Conservation (phyloP, 1,140 invertebrate genomes). For the Dufourea novaeangliae region DNA sequence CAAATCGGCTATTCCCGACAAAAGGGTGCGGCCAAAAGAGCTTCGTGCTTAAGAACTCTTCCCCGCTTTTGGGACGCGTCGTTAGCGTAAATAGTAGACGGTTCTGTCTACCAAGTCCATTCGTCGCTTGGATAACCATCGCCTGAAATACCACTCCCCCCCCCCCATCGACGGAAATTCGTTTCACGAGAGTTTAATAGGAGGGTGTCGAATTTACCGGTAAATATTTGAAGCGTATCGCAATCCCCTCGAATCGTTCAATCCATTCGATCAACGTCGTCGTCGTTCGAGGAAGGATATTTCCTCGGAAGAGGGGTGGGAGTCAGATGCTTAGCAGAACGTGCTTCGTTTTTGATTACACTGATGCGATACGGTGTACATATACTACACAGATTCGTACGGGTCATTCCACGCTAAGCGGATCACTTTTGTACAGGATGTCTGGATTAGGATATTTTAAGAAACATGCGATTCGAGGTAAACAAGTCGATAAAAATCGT, state of each 20-base stretch:
- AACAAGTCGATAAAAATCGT: no score
- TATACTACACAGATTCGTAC: no score
- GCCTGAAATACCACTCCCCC: neutral
- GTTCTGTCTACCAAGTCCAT: no score
- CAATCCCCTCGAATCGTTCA: neutral
- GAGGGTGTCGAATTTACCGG: neutral
- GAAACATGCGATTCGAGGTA: no score
- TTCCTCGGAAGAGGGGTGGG: neutral
- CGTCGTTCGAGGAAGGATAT: neutral
- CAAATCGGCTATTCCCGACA: no score
- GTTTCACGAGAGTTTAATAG: conserved; percentile 11
- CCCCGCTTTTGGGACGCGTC: no score
- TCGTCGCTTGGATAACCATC: neutral
- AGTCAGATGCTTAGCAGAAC: neutral
- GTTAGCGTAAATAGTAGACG: no score
- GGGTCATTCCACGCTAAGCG: no score
- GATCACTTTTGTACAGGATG: no score
- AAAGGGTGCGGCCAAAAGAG: no score
- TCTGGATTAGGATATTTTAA: no score
- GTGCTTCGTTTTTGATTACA: neutral
- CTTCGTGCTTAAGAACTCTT: no score
- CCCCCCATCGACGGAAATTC: neutral
- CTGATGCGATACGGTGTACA: neutral
- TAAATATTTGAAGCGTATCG: neutral
- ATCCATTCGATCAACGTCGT: neutral